These are phyloP conservation scores for Amphiduros pacificus DNA, from an alignment of 2,888 invertebrate species.

Conservation along the genomic window DNA sequence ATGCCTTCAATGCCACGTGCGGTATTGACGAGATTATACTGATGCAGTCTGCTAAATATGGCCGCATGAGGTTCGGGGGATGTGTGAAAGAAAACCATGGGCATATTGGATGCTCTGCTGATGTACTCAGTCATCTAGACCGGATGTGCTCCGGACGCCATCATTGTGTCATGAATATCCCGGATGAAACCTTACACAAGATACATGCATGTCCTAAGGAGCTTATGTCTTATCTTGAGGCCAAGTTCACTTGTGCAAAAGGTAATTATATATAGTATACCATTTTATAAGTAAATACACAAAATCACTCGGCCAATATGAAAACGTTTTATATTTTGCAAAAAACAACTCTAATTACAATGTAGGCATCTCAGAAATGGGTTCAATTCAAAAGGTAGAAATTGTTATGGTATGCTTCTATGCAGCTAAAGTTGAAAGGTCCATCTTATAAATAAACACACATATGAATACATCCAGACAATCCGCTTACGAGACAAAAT, in stretches of 20 bases:
- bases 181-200: constrained; percentile 2
- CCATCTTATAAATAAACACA: no score
- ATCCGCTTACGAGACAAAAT: no score
- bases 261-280: no score
- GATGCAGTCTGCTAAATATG: constrained; percentile 8
- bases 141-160: constrained; percentile 10
- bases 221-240: constrained; percentile 18
- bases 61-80: constrained; percentile 8
- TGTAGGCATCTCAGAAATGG: no score
- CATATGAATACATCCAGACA: no score
- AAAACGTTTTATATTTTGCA: no score
- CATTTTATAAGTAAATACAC: no score
- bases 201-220: constrained; percentile 11
- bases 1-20: constrained; percentile 14
- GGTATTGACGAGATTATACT: constrained; percentile 6
- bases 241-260: constrained; percentile 11
- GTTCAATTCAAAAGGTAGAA: no score
- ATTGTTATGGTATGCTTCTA: no score
- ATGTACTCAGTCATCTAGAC: constrained; percentile 11
- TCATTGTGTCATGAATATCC: constrained; percentile 1
- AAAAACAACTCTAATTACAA: no score
- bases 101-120: constrained; percentile 13
- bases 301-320: no score
- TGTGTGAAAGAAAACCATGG: constrained; percentile 13
- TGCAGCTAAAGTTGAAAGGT: no score